A percentile compares a stretch with the other conserved stretches of the same genome.
Conservation (phyloP, 1,140 invertebrate species). For the Brachystomella parvula region DNA sequence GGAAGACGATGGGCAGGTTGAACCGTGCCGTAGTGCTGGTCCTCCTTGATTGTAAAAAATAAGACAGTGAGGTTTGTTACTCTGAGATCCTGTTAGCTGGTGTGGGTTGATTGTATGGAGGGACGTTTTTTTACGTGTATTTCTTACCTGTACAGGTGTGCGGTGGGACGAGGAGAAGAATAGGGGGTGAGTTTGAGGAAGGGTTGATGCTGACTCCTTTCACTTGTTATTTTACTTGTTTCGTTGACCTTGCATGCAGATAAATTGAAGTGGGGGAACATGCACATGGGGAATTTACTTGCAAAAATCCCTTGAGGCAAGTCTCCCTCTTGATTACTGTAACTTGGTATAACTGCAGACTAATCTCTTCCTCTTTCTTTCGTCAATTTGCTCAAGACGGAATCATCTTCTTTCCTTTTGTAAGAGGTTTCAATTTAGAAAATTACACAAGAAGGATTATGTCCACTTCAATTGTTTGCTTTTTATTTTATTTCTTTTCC, state of each 20-base stretch:
- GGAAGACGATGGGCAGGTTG: too few species aligned
- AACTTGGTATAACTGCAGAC: neutral
- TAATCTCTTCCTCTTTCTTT: neutral
- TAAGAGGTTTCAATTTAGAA: neutral
- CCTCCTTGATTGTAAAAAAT: neutral
- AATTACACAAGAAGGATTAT: neutral
- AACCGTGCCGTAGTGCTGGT: too few species aligned
- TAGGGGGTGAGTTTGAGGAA: neutral
- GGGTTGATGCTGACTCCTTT: too few species aligned
- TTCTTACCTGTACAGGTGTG: too few species aligned
- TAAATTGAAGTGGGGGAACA: neutral
- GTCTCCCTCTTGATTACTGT: too few species aligned
- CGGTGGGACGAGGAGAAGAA: neutral
- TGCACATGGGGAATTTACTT: neutral
- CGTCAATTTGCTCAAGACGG: neutral
- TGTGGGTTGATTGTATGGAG: neutral
- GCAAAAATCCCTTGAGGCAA: neutral
- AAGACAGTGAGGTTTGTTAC: neutral
- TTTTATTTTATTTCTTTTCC: neutral
- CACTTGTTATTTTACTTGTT: neutral
- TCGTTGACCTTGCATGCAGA: neutral
- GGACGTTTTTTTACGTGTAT: too few species aligned
- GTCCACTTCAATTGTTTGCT: neutral
- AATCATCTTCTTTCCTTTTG: neutral
- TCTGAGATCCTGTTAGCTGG: neutral